phyloP scores from a whole-genome alignment of 1,140 invertebrate genomes.

The Conopomorpha cramerella region DNA sequence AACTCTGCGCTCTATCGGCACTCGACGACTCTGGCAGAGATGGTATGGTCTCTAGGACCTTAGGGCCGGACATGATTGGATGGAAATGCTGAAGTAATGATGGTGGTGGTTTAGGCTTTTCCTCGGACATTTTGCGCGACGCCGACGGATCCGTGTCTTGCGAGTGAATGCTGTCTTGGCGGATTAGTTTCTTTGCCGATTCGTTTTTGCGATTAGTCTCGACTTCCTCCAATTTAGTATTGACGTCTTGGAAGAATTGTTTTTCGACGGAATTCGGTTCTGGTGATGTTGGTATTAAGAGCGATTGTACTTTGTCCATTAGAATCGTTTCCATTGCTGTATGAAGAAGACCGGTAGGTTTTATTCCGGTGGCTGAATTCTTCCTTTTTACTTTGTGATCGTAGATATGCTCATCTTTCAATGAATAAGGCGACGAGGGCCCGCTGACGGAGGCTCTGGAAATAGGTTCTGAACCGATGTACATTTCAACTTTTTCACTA shows the following conservation, averaged over 20 bases:
- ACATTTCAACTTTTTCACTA: conserved; percentile 35
- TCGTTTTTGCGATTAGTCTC: conserved; percentile 19
- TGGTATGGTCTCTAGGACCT: conserved; percentile 39
- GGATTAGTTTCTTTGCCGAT: conserved; percentile 21
- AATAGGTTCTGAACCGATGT: conserved; percentile 47
- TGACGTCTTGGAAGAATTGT: conserved; percentile 42
- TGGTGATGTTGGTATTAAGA: conserved; percentile 37
- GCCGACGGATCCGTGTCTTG: conserved; percentile 11
- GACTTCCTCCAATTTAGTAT: conserved; percentile 35
- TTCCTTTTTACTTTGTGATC: conserved; percentile 15
- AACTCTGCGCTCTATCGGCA: conserved; percentile 28
- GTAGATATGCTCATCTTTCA: conserved; percentile 25
- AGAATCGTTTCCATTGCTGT: conserved; percentile 60
- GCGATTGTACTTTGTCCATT: conserved; percentile 48
- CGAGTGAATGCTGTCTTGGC: conserved; percentile 40
- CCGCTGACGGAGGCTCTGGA: conserved; percentile 40
- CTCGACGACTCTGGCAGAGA: conserved; percentile 37
- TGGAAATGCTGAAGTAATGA: conserved; percentile 37
- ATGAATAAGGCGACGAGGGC: conserved; percentile 20
- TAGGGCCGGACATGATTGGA: conserved; percentile 33
- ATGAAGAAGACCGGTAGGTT: conserved; percentile 36
- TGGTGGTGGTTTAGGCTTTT: conserved; percentile 11
- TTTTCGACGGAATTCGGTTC: conserved; percentile 16
- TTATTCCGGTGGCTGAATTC: too few relatives aligned
- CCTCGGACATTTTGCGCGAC: conserved; percentile 41